These are phyloP conservation scores for Drosophila pseudotalamancana DNA, from an alignment of 2,888 invertebrate species.

Conservation along the genomic window DNA sequence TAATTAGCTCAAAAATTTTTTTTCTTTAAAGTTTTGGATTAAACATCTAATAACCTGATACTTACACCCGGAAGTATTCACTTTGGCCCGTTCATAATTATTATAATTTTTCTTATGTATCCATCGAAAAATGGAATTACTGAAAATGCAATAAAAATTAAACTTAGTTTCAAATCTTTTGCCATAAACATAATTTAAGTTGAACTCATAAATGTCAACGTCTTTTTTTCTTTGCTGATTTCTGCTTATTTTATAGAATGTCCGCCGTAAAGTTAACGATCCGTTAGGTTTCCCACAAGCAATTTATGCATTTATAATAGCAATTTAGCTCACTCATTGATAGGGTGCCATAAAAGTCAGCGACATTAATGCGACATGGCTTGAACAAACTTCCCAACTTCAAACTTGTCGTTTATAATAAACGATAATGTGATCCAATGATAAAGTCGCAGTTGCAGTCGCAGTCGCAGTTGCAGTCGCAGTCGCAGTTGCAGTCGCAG, in stretches of 20 bases:
- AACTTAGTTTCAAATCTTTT: neutral
- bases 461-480: neutral
- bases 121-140: no score
- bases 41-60: no score
- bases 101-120: no score
- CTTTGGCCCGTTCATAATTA: no score
- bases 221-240: neutral
- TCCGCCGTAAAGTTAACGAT: constrained; percentile 23
- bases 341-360: constrained; percentile 27
- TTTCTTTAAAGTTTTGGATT: no score
- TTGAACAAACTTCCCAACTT: constrained; percentile 42
- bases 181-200: neutral
- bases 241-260: neutral
- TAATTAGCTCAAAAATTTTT: no score
- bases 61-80: no score
- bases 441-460: constrained; percentile 2
- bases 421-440: constrained; percentile 44
- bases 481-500: neutral
- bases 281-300: constrained; percentile 16
- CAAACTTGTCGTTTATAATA: constrained; percentile 44
- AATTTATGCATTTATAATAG: constrained; percentile 37
- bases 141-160: neutral
- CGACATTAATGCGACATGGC: constrained; percentile 38
- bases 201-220: constrained; percentile 7
- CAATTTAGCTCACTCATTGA: constrained; percentile 50